Percentiles rank a stretch among this genome's conserved stretches.
These are phyloP conservation scores for Cosmorhoe ocellata DNA, from an alignment of 2,888 invertebrate species.

Conservation along the genomic window DNA sequence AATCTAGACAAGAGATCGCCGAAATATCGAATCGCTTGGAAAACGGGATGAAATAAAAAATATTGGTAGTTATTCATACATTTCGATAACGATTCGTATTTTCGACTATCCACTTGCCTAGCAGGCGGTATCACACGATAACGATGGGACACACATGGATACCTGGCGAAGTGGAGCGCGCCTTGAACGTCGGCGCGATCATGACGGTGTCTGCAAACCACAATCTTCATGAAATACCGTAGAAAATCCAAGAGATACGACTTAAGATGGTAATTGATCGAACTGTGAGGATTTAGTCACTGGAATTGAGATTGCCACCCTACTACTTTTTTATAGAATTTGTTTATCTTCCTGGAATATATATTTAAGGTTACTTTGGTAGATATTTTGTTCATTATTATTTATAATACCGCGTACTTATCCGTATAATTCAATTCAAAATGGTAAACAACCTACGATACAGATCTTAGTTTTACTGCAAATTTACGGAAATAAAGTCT, in stretches of 20 bases:
- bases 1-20: too few species aligned
- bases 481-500: not conserved
- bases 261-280: not conserved
- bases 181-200: constrained; percentile 92
- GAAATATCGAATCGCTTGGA: not conserved
- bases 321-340: too few species aligned
- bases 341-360: too few species aligned
- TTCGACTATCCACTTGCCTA: constrained; percentile 9
- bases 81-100: not conserved
- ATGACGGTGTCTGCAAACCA: constrained; percentile 86
- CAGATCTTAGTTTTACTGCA: constrained; percentile 1
- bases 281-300: not conserved
- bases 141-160: constrained; percentile 51
- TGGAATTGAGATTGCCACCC: not conserved
- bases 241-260: not conserved
- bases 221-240: constrained; percentile 48
- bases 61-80: too few species aligned
- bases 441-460: not conserved
- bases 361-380: too few species aligned
- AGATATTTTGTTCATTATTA: too few species aligned
- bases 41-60: not conserved
- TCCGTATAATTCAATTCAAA: too few species aligned
- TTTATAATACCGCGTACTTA: too few species aligned
- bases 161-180: constrained; percentile 89
- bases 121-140: constrained; percentile 36